Evolutionary conservation across 2,888 invertebrate species (phyloP).

Genomic region (Tinea semifulvella): DNA sequence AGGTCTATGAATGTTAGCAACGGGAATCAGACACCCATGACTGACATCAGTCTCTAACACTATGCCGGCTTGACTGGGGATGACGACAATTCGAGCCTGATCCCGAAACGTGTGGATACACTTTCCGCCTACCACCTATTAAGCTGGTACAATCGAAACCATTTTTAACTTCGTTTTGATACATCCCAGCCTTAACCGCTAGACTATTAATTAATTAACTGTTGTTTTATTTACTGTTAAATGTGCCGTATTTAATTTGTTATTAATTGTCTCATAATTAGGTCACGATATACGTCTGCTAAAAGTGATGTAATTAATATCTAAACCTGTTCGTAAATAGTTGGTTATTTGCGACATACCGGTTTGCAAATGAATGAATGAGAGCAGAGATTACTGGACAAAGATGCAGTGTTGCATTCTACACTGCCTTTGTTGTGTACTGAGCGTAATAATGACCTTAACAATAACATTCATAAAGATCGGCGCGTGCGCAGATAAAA

Average conservation of each 20-base stretch:
- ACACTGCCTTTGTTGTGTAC: conserved; percentile 46
- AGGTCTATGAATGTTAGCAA: too few species aligned
- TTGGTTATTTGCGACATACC: neutral
- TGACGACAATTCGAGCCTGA: too few species aligned
- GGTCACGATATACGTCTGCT: neutral
- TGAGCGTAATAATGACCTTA: conserved; percentile 50
- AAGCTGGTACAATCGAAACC: too few species aligned
- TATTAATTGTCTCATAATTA: conserved; percentile 1
- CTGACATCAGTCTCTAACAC: too few species aligned
- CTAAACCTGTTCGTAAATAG: neutral
- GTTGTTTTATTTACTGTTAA: too few species aligned
- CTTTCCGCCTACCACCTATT: too few species aligned
- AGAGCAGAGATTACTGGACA: conserved; percentile 30
- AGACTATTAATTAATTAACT: too few species aligned
- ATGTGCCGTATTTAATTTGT: neutral
- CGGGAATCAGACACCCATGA: too few species aligned
- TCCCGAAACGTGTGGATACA: too few species aligned
- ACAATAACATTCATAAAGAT: conserved; percentile 36
- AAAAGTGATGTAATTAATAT: conserved; percentile 1
- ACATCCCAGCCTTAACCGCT: too few species aligned
- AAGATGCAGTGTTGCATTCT: conserved; percentile 38
- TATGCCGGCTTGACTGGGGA: too few species aligned
- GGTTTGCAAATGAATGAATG: conserved; percentile 12
- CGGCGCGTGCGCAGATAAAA: conserved; percentile 47
- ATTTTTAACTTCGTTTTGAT: too few species aligned